Evolutionary conservation across 2,113 vertebrate genomes (phyloP), one percentile per base, ranked within the genome.

Genomic region (Lophochroa leadbeateri): DNA sequence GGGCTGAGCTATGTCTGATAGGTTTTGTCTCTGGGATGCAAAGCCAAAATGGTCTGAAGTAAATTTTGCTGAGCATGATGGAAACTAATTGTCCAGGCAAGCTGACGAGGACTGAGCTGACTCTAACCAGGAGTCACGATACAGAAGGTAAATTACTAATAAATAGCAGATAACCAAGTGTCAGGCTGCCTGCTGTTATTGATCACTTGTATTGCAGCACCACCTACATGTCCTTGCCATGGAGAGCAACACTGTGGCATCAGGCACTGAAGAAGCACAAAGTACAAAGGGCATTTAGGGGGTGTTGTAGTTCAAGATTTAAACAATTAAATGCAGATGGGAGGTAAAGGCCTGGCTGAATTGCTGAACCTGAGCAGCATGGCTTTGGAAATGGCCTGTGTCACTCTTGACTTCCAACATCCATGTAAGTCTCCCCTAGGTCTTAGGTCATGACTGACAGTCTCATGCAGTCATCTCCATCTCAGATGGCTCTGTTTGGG

Each of bases 281-380:
- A 76, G 28, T 2, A 5, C 11, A 18, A 46, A 44, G 29, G 24
- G 24, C 0, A 0, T 63, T 14, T 80, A 64, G 29, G 53, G 5
- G 7, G 28, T 43, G 77, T 20, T 89, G 44, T 3, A 60, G 39
- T 46, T 83, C 24, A 67, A n/a, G 76, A 23, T 5, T 10, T 27
- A 53, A 67, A 35, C 11, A 1, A 21, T 13, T 8, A 7, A 25
- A 69, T 24, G 25, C 43, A 12, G 14, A 35, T 3, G 43, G 28
- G 18, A 67, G 65, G 23, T 24, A 49, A 46, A 43, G 27, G 46
- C 12, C 27, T 64, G 80, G 50, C 79, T 79, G 72, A 31, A 8
- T 7, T 39, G 24, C 72, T 47, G 68, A 69, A 20, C 52, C 24
- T 16, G 31, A 46, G 49, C 44, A 46, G 24, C 31, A 7, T 2